Percentiles rank a stretch among this genome's conserved stretches.
Conservation (phyloP, 2,113 vertebrate genomes). For the Chaetodon trifascialis region DNA sequence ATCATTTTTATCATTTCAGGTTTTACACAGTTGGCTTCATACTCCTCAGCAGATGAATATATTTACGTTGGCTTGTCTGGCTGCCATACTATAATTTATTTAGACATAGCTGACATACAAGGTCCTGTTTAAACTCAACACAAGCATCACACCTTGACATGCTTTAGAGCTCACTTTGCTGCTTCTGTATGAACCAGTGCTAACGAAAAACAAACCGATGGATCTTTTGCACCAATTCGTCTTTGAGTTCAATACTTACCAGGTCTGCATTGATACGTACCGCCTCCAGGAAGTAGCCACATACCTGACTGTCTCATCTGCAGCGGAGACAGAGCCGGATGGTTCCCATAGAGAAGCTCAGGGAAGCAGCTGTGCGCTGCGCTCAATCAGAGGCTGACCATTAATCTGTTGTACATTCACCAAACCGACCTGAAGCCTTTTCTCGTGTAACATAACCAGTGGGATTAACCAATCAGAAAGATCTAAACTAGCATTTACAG, state of each 20-base stretch:
- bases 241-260: neutral
- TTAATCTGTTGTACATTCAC: neutral
- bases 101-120: neutral
- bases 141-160: neutral
- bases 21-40: neutral
- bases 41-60: neutral
- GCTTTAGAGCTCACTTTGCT: neutral
- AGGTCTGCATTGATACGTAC: neutral
- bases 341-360: neutral
- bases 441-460: neutral
- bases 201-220: neutral
- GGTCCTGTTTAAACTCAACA: neutral
- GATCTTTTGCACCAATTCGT: neutral
- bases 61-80: neutral
- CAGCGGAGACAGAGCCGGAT: neutral
- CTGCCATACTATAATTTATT: neutral
- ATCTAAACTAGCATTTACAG: neutral
- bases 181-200: neutral
- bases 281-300: neutral
- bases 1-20: neutral
- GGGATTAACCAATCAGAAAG: neutral
- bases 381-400: neutral
- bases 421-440: neutral
- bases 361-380: neutral
- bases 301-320: neutral